Conservation (phyloP, 37 sponge, comb jelly and placozoan genomes). For the Crambe crambe region DNA sequence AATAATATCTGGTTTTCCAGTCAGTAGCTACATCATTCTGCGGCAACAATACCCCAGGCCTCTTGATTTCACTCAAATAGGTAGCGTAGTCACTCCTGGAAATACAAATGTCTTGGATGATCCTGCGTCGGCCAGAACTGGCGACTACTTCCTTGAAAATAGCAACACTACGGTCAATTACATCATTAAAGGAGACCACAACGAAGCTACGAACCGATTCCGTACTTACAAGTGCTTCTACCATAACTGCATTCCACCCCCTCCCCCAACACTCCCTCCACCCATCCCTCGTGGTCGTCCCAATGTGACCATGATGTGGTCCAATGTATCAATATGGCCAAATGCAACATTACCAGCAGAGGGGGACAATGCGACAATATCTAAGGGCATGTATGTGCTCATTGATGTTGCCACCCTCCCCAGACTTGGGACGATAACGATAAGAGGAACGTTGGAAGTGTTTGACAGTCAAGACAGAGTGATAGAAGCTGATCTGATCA, state of each 20-base stretch:
- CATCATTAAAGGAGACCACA: slow-evolving; percentile 41
- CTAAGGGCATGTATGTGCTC: slow-evolving; percentile 67
- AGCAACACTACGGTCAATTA: slow-evolving; percentile 48
- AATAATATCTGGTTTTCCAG: slow-evolving; percentile 27
- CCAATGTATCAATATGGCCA: slow-evolving; percentile 66
- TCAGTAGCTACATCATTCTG: slow-evolving; percentile 42
- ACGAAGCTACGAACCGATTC: slow-evolving; percentile 15
- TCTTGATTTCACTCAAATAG: slow-evolving; percentile 41
- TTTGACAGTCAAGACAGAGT: slow-evolving; percentile 58
- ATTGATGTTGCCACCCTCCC: slow-evolving; percentile 58
- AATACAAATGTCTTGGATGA: not conserved
- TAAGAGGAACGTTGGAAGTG: slow-evolving; percentile 85
- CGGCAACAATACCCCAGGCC: slow-evolving; percentile 40
- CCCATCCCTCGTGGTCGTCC: slow-evolving; percentile 72
- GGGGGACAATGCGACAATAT: slow-evolving; percentile 69
- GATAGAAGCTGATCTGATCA: slow-evolving; percentile 74
- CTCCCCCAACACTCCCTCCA: slow-evolving; percentile 67
- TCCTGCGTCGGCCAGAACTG: slow-evolving; percentile 42
- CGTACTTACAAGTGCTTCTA: slow-evolving; percentile 54
- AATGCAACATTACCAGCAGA: slow-evolving; percentile 39
- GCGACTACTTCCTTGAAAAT: slow-evolving; percentile 53
- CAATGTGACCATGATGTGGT: slow-evolving; percentile 67
- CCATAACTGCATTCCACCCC: slow-evolving; percentile 59
- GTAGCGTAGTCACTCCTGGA: not conserved
- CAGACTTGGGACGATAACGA: slow-evolving; percentile 39